Conservation (phyloP, 1,140 invertebrate genomes). For the Nomia melanderi region DNA sequence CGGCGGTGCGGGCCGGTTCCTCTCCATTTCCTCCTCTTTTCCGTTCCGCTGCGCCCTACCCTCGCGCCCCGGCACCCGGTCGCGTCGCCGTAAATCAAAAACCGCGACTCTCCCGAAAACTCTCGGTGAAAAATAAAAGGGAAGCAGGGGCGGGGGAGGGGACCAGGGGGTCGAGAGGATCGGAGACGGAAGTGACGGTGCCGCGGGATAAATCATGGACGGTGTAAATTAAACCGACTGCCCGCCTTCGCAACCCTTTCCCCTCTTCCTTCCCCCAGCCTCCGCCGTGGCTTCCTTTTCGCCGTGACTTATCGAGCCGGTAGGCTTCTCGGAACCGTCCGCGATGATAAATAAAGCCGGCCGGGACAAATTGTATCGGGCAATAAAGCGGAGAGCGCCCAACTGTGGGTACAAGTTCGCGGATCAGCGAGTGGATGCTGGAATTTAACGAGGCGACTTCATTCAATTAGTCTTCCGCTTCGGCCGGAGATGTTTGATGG, state of each 20-base stretch:
- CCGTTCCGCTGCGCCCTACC: constrained; percentile 56
- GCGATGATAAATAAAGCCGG: constrained; percentile 57
- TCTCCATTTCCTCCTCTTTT: constrained; percentile 51
- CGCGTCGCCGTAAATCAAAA: constrained; percentile 77
- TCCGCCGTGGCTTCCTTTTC: constrained; percentile 1
- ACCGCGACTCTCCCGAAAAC: constrained; percentile 58
- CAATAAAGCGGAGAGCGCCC: constrained; percentile 13
- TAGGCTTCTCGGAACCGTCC: constrained; percentile 50
- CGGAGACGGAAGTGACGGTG: constrained; percentile 62
- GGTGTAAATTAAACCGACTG: constrained; percentile 65
- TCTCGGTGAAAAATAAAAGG: constrained; percentile 40
- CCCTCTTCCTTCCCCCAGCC: too few species aligned
- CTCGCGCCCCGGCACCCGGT: too few species aligned
- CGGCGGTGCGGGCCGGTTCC: constrained; percentile 15
- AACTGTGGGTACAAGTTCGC: constrained; percentile 1
- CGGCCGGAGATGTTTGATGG: too few species aligned
- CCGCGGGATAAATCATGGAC: constrained; percentile 60
- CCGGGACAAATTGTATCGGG: constrained; percentile 66
- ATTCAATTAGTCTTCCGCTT: constrained; percentile 56
- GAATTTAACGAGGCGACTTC: constrained; percentile 55
- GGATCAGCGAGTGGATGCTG: constrained; percentile 37
- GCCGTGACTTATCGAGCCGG: constrained; percentile 61
- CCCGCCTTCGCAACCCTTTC: constrained; percentile 39
- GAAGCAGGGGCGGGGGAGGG: constrained; percentile 9
- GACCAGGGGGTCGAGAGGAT: neutral